Base-by-base conservation (phyloP, 2,888 invertebrate genomes). In the Pelosia muscerda region DNA sequence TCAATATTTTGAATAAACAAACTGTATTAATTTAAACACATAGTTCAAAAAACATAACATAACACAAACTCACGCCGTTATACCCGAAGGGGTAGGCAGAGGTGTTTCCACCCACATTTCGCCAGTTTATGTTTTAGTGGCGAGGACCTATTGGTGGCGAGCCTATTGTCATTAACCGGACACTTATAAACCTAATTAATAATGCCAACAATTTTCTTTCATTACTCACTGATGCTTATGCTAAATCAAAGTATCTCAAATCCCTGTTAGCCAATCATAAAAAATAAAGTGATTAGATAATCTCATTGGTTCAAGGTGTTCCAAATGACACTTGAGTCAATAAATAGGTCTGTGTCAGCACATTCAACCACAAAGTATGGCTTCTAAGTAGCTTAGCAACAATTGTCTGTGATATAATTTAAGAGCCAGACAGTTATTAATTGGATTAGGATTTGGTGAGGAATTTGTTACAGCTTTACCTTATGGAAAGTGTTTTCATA, bases 341-440 rank as follows among this genome's bases (percentile, higher is more conserved):
- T 10, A 28, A n/a, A 28, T 28, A 15, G 28, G 19, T n/a, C 19
- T 10, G 25, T 60, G 59, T 60, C 61, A 56, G 25, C 61, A 57
- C 22, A 69, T 25, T 49, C 25, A 59, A 13, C 38, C 4, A 23
- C 25, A 38, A 55, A 25, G 34, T 76, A 73, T 15, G 82, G 79
- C 77, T 82, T 81, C 81, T 68, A 68, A 73, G 66, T 15, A 72
- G 75, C 76, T 82, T 81, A 75, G 8, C 62, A 54, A 63, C 61
- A 59, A 69, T 54, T 63, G 54, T 54, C 71, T 63, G 56, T 31
- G 13, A 28, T 59, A 73, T 70, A 75, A 69, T 59, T 61, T 26
- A 9, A 0, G 61, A 56, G 60, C 53, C 49, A 59, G 63, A 31
- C 31, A 54, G 63, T 54, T 67, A 80, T 80, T 73, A 77, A 79